Conservation (phyloP, 2,797 vertebrate species). For the Picus viridis region DNA sequence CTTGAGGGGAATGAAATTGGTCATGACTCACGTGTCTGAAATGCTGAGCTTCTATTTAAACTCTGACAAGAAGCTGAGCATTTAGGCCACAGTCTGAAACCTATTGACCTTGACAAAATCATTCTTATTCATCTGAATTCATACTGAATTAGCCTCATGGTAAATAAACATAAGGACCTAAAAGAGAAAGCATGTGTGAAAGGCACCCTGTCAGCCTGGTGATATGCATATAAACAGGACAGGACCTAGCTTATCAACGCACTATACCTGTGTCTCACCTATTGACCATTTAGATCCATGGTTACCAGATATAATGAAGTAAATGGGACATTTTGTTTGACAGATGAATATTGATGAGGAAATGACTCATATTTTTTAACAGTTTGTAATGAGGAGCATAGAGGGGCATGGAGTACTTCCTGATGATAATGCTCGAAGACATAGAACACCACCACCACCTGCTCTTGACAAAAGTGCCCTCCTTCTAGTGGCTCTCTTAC, state of each 20-base stretch:
- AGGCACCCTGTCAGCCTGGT: not conserved
- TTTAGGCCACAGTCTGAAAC: not conserved
- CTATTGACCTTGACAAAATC: not conserved
- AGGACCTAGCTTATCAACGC: not conserved
- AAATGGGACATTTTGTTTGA: not conserved
- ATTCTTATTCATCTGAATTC: not conserved
- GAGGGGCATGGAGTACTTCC: not conserved
- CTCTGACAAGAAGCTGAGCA: not conserved
- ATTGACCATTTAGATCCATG: not conserved
- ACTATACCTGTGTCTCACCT: not conserved
- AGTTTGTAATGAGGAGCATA: not conserved
- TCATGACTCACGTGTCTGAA: constrained; percentile 13
- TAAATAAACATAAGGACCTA: not conserved
- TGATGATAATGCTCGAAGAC: not conserved
- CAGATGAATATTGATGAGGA: constrained; percentile 4
- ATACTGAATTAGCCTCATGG: not conserved
- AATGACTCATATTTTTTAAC: constrained; percentile 7
- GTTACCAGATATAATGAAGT: not conserved
- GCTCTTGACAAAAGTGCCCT: not conserved
- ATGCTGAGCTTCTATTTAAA: not conserved
- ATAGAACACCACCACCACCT: not conserved
- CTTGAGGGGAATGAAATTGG: not conserved
- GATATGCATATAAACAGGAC: not conserved
- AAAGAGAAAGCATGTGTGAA: not conserved
- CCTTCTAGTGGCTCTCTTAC: not conserved